These are phyloP conservation scores for Cancer borealis DNA, from an alignment of 2,888 invertebrate species.

Conservation along the genomic window DNA sequence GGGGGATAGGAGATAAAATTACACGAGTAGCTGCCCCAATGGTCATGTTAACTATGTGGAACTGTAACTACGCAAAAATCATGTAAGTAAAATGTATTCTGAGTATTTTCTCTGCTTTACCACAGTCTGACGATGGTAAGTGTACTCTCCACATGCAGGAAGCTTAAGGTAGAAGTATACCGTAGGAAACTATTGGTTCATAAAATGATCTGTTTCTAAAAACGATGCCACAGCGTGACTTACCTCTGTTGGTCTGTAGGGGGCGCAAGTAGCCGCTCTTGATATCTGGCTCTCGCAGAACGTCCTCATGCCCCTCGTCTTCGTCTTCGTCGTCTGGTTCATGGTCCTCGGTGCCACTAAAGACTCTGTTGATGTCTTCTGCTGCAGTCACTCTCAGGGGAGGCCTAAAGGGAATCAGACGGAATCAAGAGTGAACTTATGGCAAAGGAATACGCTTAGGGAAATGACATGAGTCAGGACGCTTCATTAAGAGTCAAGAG, in stretches of 20 bases:
- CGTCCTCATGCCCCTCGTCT: not conserved
- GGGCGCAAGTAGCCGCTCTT: not conserved
- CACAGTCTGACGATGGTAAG: too few relatives aligned
- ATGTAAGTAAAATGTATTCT: too few relatives aligned
- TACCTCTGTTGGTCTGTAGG: constrained; percentile 48
- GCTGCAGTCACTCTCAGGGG: constrained; percentile 65
- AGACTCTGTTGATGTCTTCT: constrained; percentile 72
- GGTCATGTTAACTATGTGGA: too few relatives aligned
- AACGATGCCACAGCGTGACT: not conserved
- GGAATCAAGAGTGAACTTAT: not conserved
- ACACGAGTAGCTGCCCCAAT: too few relatives aligned
- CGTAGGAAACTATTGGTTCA: too few relatives aligned
- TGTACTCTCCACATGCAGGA: too few relatives aligned
- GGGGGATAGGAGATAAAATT: not conserved
- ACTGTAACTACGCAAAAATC: too few relatives aligned
- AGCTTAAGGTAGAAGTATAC: too few relatives aligned
- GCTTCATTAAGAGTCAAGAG: not conserved
- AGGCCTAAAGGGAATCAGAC: constrained; percentile 49
- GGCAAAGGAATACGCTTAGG: not conserved
- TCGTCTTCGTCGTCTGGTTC: not conserved
- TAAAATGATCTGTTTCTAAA: not conserved
- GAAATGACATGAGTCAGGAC: not conserved
- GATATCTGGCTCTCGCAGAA: not conserved
- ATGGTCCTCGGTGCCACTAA: constrained; percentile 61
- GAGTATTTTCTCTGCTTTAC: too few relatives aligned